These are phyloP conservation scores for Dendrocincla fuliginosa DNA, from an alignment of 2,797 vertebrate species.

Conservation along the genomic window DNA sequence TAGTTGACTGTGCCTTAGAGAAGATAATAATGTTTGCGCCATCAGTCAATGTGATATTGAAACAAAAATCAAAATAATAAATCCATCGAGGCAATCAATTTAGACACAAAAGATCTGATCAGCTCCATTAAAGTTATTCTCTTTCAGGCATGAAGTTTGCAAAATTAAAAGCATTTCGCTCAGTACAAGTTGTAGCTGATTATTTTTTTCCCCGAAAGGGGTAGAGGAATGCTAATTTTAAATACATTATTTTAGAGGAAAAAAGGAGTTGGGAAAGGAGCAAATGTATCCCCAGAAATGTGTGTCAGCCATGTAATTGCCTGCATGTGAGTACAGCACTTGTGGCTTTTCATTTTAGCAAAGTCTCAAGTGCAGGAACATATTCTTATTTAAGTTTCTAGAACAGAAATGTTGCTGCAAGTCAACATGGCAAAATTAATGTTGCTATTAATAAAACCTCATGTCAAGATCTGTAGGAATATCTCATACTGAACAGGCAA, in stretches of 20 bases:
- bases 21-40: constrained; percentile 68
- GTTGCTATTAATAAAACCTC: constrained; percentile 46
- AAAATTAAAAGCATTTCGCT: constrained; percentile 51
- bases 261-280: background rate
- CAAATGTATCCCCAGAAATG: background rate
- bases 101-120: constrained; percentile 51
- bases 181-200: background rate
- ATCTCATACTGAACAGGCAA: background rate
- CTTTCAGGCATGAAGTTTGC: constrained; percentile 31
- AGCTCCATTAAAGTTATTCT: constrained; percentile 38
- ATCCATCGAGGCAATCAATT: constrained; percentile 60
- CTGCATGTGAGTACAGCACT: background rate
- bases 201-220: background rate
- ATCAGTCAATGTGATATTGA: constrained; percentile 60
- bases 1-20: constrained; percentile 49
- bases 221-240: background rate
- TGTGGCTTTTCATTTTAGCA: background rate
- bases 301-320: background rate
- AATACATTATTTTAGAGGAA: background rate
- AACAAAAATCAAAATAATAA: constrained; percentile 69
- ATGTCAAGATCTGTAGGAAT: background rate
- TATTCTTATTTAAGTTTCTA: constrained; percentile 13
- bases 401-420: background rate
- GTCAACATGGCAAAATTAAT: constrained; percentile 33
- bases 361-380: background rate